Percentiles rank a stretch among this genome's conserved stretches.
Evolutionary conservation across 2,797 vertebrate genomes (phyloP).

Genomic region (Peromyscus attwateri): DNA sequence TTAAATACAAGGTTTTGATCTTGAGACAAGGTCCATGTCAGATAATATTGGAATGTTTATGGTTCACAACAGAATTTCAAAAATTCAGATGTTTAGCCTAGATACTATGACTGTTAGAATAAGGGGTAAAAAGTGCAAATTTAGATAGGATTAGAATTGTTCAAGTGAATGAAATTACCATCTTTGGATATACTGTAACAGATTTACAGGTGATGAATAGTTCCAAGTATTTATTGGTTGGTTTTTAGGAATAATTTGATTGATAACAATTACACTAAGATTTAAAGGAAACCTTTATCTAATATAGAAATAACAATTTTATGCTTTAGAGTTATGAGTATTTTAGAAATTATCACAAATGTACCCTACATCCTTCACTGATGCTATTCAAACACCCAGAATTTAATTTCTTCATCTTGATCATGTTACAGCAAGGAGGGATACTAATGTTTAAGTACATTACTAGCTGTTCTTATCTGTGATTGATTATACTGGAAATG

Average conservation of each 20-base stretch:
- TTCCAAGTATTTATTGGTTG: too few species aligned
- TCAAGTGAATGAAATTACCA: neutral
- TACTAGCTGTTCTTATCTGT: neutral
- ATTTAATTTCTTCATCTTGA: neutral
- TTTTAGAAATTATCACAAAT: neutral
- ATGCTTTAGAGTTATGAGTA: neutral
- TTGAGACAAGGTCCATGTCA: neutral
- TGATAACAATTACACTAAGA: neutral
- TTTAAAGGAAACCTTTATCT: neutral
- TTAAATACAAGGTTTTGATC: neutral
- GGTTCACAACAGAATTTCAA: neutral
- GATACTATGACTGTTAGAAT: neutral
- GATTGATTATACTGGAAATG: neutral
- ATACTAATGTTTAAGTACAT: neutral
- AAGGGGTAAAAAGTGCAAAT: neutral
- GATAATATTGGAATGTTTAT: neutral
- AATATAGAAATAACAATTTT: neutral
- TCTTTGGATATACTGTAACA: too few species aligned
- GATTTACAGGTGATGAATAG: too few species aligned
- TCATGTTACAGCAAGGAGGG: neutral
- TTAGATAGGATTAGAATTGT: conserved; percentile 23
- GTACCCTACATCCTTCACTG: neutral
- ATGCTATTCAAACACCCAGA: neutral
- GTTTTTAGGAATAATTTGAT: neutral
- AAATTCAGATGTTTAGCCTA: neutral